A percentile compares a stretch with the other conserved stretches of the same genome.
Conservation (phyloP, 1,140 invertebrate genomes). For the Polypedilum pembai region DNA sequence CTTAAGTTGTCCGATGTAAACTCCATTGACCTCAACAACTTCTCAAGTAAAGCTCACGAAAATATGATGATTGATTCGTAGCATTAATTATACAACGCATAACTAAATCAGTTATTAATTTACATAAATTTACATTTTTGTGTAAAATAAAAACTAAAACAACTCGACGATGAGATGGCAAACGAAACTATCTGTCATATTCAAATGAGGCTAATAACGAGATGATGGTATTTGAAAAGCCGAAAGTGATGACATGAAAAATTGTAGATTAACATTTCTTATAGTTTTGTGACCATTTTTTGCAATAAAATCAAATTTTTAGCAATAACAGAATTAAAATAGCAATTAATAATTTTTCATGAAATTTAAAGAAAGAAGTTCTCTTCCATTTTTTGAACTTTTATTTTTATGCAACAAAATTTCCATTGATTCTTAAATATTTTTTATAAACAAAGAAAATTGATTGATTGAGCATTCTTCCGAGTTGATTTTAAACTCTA, state of each 20-base stretch:
- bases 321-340: background rate
- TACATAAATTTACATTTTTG: constrained; percentile 13
- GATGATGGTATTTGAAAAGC: background rate
- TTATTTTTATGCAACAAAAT: no score
- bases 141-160: background rate
- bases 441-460: no score
- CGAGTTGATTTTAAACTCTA: no score
- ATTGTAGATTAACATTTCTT: no score
- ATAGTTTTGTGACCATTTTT: background rate
- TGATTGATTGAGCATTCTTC: no score
- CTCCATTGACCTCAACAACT: background rate
- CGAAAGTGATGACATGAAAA: background rate
- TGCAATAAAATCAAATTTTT: background rate
- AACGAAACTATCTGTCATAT: background rate
- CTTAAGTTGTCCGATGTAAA: background rate
- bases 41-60: background rate
- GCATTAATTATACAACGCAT: constrained; percentile 11
- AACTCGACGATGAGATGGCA: background rate
- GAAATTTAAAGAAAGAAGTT: no score
- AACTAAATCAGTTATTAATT: background rate
- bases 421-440: no score
- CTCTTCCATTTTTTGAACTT: no score
- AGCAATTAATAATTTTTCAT: background rate
- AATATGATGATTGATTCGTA: constrained; percentile 18
- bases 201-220: constrained; percentile 1